Conservation (phyloP, 2,113 vertebrate genomes). For the Etheostoma spectabile region DNA sequence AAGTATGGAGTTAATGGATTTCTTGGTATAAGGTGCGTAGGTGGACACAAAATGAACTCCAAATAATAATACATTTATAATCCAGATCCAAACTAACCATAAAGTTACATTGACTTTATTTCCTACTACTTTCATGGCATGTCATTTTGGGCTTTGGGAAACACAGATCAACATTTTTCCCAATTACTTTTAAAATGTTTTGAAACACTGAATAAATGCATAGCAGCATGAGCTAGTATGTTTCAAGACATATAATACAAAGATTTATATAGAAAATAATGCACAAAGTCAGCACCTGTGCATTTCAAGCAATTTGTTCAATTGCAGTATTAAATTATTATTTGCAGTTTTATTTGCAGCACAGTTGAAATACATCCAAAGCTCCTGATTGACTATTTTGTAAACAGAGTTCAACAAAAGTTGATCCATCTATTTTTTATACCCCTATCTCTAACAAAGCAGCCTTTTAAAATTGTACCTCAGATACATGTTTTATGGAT, state of each 20-base stretch:
- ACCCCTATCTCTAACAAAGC: neutral
- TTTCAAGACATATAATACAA: no score
- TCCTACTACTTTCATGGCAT: neutral
- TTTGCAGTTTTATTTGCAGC: no score
- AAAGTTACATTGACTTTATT: neutral
- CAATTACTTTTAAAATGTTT: no score
- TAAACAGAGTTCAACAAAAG: neutral
- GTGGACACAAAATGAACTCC: neutral
- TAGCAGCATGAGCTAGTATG: no score
- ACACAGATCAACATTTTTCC: no score
- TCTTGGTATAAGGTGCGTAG: neutral
- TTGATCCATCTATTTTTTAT: neutral
- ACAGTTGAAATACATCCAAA: neutral
- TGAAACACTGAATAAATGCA: no score
- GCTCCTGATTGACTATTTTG: neutral
- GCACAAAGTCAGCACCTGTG: no score
- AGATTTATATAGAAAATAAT: no score
- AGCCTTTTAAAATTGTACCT: neutral
- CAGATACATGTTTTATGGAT: neutral
- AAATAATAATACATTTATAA: neutral
- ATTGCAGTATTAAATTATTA: no score
- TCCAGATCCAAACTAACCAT: neutral
- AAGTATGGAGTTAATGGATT: slow-evolving; percentile 17
- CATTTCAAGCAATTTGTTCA: no score
- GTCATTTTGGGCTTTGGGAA: no score